phyloP scores from a whole-genome alignment of 2,797 vertebrate genomes.

The Decapterus maruadsi region DNA sequence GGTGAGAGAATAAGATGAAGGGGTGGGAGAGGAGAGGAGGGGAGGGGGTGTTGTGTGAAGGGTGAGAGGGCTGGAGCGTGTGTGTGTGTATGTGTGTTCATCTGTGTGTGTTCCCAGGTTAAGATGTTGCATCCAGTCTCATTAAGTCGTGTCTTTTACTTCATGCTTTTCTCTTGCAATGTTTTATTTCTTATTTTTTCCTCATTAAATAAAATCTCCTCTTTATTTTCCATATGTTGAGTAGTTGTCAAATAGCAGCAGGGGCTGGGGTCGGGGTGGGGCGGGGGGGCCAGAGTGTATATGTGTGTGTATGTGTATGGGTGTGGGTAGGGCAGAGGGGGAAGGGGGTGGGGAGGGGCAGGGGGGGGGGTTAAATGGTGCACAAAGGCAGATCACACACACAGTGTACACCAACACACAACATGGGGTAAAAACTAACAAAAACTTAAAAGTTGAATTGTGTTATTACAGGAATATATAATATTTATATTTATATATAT shows the following conservation, averaged over 20 bases:
- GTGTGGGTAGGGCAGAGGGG: background rate
- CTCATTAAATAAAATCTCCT: constrained; percentile 81
- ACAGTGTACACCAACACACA: constrained; percentile 83
- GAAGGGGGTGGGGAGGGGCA: too few species aligned
- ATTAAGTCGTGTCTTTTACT: constrained; percentile 45
- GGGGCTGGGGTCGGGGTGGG: constrained; percentile 32
- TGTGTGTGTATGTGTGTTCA: constrained; percentile 22
- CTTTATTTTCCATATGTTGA: constrained; percentile 87
- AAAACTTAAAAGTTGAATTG: constrained; percentile 82
- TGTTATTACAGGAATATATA: constrained; percentile 85
- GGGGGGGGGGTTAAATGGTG: constrained; percentile 67
- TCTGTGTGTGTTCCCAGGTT: constrained; percentile 38
- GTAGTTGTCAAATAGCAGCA: constrained; percentile 88
- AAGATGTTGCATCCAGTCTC: constrained; percentile 55
- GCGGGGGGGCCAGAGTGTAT: constrained; percentile 4
- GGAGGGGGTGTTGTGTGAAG: constrained; percentile 12
- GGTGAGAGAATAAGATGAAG: constrained; percentile 51
- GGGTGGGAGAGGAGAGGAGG: constrained; percentile 1
- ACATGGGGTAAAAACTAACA: constrained; percentile 76
- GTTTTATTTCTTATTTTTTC: constrained; percentile 28
- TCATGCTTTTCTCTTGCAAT: constrained; percentile 60
- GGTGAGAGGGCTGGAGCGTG: constrained; percentile 10
- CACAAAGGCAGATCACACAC: constrained; percentile 81
- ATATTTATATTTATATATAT: constrained; percentile 76
- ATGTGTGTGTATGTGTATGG: constrained; percentile 13